Conservation (phyloP, 2,888 invertebrate genomes). For the Stenodema calcarata region DNA sequence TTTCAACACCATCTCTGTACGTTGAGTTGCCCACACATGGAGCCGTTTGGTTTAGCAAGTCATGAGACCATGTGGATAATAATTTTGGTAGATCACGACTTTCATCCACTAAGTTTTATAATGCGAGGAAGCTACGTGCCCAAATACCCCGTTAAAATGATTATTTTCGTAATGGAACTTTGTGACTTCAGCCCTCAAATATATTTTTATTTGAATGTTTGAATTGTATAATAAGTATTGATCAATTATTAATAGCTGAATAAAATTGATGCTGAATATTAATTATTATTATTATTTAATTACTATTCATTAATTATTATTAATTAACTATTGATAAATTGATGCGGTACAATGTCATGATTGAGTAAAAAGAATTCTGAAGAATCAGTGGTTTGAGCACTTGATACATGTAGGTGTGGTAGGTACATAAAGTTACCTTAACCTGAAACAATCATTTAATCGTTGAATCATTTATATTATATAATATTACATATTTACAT, state of each 20-base stretch:
- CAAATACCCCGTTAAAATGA: neutral
- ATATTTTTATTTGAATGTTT: too few relatives aligned
- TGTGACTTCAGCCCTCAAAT: neutral
- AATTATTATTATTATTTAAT: too few relatives aligned
- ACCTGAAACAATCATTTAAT: neutral
- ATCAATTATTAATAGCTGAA: too few relatives aligned
- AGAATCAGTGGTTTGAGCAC: too few relatives aligned
- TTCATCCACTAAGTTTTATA: neutral
- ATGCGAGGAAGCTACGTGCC: neutral
- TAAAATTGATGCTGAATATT: too few relatives aligned
- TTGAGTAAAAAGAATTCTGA: too few relatives aligned
- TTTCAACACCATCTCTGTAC: neutral
- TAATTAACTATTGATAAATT: too few relatives aligned
- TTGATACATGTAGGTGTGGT: too few relatives aligned
- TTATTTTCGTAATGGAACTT: neutral
- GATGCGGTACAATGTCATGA: too few relatives aligned
- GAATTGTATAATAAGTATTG: too few relatives aligned
- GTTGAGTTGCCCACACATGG: constrained; percentile 8
- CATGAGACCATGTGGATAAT: constrained; percentile 2
- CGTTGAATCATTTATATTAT: neutral
- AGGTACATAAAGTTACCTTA: too few relatives aligned
- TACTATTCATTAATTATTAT: too few relatives aligned
- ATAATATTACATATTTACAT: neutral
- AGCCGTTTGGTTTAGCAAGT: neutral
- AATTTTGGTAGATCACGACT: constrained; percentile 20